Evolutionary conservation across 2,113 vertebrate species (phyloP), one percentile per base, ranked within the genome.

Genomic region (Gnathonemus echidnorhynchus): DNA sequence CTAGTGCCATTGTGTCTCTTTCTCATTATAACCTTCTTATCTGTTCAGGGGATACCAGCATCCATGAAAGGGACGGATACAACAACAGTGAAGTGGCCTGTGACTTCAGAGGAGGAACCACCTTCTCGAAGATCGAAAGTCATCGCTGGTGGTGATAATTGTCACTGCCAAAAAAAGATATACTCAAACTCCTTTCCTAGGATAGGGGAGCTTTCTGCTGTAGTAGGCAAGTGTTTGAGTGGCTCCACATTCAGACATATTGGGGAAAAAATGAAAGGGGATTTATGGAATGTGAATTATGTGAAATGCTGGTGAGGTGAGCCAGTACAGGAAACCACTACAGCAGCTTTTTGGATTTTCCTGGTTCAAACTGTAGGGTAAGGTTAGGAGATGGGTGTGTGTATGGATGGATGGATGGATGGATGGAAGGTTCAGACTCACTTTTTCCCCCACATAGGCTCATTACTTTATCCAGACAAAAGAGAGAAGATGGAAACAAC

Each of bases 401-500:
- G 31, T 4, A 77, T 15, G n/a, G 0, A 3, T 66, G 35, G 24
- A n/a, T n/a, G 58, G 58, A 62, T 62, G 17, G 1, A 58, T 58
- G 74, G 13, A 80, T 74, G 66, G 66, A 35, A 39, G 35, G 6
- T 80, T 80, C 35, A 42, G 17, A 80, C 5, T 80, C 35, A 17
- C 7, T 21, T 56, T 83, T 27, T 13, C 35, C 89, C 27, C 80
- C 7, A 53, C 45, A 19, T 70, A 95, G 96, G 95, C 17, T 93
- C 94, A 46, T 92, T 96, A 42, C 94, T 97, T 48, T 96, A 95
- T 89, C 96, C 95, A 8, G 96, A 94, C 90, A 93, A 94, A 92
- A 93, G 91, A 4, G 89, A 93, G 58, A 96, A 92, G 84, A 93
- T 96, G 93, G 93, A 95, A 90, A 95, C 94, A 4, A 96, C 94